phyloP scores from a whole-genome alignment of 2,113 vertebrate genomes.

The Syrrhaptes paradoxus region DNA sequence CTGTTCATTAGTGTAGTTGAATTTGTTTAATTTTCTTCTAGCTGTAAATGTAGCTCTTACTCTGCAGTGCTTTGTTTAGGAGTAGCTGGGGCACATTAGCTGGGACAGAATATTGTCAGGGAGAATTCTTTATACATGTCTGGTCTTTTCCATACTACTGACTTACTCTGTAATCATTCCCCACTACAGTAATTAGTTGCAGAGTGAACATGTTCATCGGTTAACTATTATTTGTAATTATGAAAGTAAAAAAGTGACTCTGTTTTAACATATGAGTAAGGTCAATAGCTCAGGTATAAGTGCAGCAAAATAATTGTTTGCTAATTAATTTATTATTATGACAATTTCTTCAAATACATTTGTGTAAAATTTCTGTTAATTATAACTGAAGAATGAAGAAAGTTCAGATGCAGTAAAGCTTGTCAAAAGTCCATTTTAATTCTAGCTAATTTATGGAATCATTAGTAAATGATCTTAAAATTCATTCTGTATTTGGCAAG shows the following conservation, averaged over 20 bases:
- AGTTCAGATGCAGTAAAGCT: neutral
- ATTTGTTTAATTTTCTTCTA: neutral
- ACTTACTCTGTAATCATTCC: neutral
- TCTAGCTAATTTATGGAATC: neutral
- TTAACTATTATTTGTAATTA: neutral
- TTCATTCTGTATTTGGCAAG: neutral
- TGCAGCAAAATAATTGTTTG: constrained; percentile 31
- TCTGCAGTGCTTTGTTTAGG: neutral
- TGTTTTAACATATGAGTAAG: constrained; percentile 2
- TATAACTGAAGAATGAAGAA: neutral
- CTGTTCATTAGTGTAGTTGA: neutral
- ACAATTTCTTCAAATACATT: constrained; percentile 14
- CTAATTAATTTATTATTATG: constrained; percentile 24
- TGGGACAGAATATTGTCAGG: neutral
- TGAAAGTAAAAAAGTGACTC: neutral
- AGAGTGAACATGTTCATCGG: neutral
- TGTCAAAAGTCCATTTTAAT: neutral
- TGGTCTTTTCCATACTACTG: neutral
- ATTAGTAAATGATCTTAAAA: neutral
- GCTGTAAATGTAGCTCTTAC: neutral
- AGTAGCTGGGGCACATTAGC: neutral
- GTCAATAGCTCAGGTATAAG: constrained; percentile 30
- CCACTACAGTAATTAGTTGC: neutral
- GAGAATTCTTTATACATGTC: neutral
- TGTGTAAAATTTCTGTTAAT: constrained; percentile 22